Base-by-base conservation (phyloP, 1,140 invertebrate species). In the Drosophila cardini region DNA sequence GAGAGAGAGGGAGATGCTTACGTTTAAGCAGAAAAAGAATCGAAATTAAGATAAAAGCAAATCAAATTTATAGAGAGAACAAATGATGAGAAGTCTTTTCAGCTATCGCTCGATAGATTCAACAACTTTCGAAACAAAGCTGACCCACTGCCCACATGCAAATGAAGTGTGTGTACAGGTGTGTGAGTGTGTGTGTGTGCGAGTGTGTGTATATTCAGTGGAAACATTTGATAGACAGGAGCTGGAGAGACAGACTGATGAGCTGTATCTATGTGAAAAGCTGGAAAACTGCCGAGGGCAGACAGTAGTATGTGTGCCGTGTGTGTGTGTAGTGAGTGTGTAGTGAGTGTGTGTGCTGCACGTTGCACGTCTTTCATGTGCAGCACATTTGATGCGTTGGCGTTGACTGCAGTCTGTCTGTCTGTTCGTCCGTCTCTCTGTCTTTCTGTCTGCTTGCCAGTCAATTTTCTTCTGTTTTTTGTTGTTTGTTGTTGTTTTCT, bases 61-160 rank as follows among this genome's bases (percentile, higher is more conserved):
- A 43, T 61, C 18, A 18, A 56, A 57, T 50, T 26, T 36, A 40
- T 67, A 32, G 50, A 57, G 18, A 71, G 50, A 64, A 64, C 45
- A 42, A 72, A 65, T 53, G 64, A 61, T 55, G 64, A 34, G 46
- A 43, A 38, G 40, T 50, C 67, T 61, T 50, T 26, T 43, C 13
- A 48, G 43, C 65, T 26, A 62, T 64, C 63, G 52, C 56, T 42
- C 61, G 73, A 81, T 60, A 40, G 72, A 62, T 71, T 13, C 74
- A 50, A 63, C 61, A 60, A 60, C 64, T 72, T 72, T 72, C 69
- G 13, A 67, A 67, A 57, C 62, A 55, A 58, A 60, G 76, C 81
- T 85, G 83, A 85, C 82, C 81, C 81, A 85, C 81, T 85, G 78
- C 82, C 81, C 82, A 86, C 81, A 83, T 86, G 81, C 73, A 86